Base-by-base conservation (phyloP, 2,888 invertebrate genomes). In the Caenorhabditis sp. region DNA sequence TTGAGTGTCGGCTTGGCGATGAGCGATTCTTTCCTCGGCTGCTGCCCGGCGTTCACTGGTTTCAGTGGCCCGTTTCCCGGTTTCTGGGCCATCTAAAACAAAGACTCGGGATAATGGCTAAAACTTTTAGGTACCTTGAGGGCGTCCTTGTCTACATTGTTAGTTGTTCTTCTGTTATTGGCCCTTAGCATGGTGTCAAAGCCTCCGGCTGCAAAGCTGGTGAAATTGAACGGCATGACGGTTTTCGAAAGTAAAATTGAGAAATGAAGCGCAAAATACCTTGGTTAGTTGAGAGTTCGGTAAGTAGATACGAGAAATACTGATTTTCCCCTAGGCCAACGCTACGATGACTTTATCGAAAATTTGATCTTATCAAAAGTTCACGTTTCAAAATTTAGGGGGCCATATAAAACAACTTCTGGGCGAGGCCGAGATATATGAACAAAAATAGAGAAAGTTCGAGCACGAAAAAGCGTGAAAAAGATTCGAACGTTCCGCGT, bases 161-260 rank as follows among this genome's bases (percentile, higher is more conserved):
- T 76, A 15, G 60, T 61, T 8, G 53, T 51, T 37, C 67, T 26
- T 32, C 76, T 60, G 3, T 37, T 61, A 28, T 76, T 76, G 50
- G 76, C 76, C 40, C 76, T 35, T 28, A 76, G 51, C 76, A 76
- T 76, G 1, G 32, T 74, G 3, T 72, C 56, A 28, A 74, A 58
- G 22, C 58, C 37, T 65, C 55, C 53, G 28, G 76, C 76, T 76
- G 67, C 56, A 76, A 76, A 51, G 58, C 40, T 50, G 24, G 51
- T 4, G 53, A 74, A 40, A 60, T 50, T 67, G 24, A 76, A 76
- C 44, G 76, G 35, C 64, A 61, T 67, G 8, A 18, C 5, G 55
- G 22, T 24, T 47, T 20, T 47, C 47, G 47, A 47, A 18, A 47
- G 11, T 18, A 9, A 13, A 11, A 35, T n/a, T 15, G 53, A 65